Conservation (phyloP, 2,113 vertebrate genomes). For the Pundamilia nyererei region DNA sequence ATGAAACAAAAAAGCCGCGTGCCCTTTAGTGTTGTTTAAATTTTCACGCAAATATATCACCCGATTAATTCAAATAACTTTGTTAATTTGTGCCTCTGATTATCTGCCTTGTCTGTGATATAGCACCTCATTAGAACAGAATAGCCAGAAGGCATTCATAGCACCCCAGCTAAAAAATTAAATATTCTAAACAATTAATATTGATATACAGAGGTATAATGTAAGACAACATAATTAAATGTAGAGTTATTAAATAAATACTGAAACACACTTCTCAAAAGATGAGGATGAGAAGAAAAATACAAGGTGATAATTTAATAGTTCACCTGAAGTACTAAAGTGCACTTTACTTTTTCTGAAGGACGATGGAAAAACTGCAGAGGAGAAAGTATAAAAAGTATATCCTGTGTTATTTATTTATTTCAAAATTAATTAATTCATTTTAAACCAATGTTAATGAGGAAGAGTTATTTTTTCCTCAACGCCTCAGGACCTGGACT, state of each 20-base stretch:
- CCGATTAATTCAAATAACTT: conserved; percentile 64
- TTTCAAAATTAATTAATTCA: not conserved
- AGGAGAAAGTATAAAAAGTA: not conserved
- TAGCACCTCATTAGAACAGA: conserved; percentile 63
- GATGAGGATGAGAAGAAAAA: not conserved
- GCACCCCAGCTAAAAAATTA: conserved; percentile 30
- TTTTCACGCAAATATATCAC: conserved; percentile 36
- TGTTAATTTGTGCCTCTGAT: conserved; percentile 59
- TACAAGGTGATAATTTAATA: not conserved
- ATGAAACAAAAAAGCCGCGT: conserved; percentile 34
- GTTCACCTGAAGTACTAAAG: not conserved
- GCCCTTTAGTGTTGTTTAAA: conserved; percentile 50
- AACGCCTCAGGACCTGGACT: conserved; percentile 36
- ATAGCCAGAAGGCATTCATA: conserved; percentile 47
- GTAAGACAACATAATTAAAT: conserved; percentile 34
- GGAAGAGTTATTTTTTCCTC: conserved; percentile 7
- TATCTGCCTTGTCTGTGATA: conserved; percentile 53
- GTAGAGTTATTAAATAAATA: conserved; percentile 18
- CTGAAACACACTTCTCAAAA: not conserved
- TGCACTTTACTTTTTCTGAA: not conserved
- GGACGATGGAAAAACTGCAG: not conserved
- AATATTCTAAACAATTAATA: conserved; percentile 50
- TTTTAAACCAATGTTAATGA: conserved; percentile 19
- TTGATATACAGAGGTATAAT: conserved; percentile 26
- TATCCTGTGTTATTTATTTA: not conserved